Conservation (phyloP, 2,797 vertebrate genomes). For the Xenentodon cancila region DNA sequence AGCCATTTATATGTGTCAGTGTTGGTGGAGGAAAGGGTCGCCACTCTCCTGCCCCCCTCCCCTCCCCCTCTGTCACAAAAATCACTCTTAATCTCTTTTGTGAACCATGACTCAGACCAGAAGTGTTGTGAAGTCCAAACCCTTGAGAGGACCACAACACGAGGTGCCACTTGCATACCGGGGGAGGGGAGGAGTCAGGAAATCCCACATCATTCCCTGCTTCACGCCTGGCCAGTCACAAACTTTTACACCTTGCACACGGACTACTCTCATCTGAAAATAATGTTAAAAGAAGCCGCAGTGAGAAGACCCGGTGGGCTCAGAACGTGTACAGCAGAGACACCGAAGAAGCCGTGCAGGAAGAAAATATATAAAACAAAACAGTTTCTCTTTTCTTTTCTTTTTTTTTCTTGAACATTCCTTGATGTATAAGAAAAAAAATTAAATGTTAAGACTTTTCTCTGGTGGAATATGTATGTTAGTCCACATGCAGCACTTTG, state of each 20-base stretch:
- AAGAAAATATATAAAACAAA: slow-evolving; percentile 19
- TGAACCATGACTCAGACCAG: slow-evolving; percentile 65
- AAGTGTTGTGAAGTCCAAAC: slow-evolving; percentile 44
- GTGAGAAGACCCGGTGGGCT: neutral
- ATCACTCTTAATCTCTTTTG: slow-evolving; percentile 67
- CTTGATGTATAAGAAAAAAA: slow-evolving; percentile 68
- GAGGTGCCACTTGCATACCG: slow-evolving; percentile 15
- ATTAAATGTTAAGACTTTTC: slow-evolving; percentile 61
- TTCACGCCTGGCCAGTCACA: slow-evolving; percentile 48
- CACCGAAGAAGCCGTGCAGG: slow-evolving; percentile 39
- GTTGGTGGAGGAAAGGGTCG: slow-evolving; percentile 40
- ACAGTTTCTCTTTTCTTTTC: neutral
- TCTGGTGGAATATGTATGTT: slow-evolving; percentile 42
- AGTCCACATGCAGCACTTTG: slow-evolving; percentile 36
- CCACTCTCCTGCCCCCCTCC: slow-evolving; percentile 27
- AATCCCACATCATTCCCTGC: slow-evolving; percentile 47
- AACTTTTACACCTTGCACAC: slow-evolving; percentile 43
- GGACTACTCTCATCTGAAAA: slow-evolving; percentile 37
- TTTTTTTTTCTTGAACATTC: slow-evolving; percentile 67
- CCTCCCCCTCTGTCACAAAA: slow-evolving; percentile 47
- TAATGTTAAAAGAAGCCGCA: neutral
- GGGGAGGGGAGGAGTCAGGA: slow-evolving; percentile 13
- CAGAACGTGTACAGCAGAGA: slow-evolving; percentile 64
- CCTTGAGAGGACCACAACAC: slow-evolving; percentile 7
- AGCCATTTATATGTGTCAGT: slow-evolving; percentile 62